Percentiles rank a stretch among this genome's conserved stretches.
Conservation (phyloP, 2,797 vertebrate genomes). For the Ctenopoma multispine region DNA sequence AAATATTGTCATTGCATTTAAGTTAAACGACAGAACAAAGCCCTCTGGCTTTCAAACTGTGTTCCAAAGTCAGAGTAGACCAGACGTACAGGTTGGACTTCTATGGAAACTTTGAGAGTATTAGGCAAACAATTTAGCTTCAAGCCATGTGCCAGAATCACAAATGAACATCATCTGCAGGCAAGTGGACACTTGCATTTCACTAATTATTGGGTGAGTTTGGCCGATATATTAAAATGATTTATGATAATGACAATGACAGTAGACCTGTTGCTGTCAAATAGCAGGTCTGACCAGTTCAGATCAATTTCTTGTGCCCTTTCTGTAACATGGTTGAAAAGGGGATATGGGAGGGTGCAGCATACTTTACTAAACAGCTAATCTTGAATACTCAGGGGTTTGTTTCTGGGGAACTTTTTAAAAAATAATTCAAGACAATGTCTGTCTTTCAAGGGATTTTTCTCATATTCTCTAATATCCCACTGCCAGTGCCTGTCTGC, state of each 20-base stretch:
- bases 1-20: constrained; percentile 55
- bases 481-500: constrained; percentile 18
- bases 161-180: constrained; percentile 71
- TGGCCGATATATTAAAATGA: constrained; percentile 66
- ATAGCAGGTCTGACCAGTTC: constrained; percentile 40
- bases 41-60: constrained; percentile 29
- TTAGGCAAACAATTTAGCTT: constrained; percentile 74
- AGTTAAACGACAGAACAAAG: constrained; percentile 61
- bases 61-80: constrained; percentile 56
- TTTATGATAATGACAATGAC: constrained; percentile 71
- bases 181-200: constrained; percentile 71
- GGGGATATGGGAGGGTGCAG: not conserved
- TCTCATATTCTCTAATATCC: constrained; percentile 16
- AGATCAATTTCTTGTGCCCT: constrained; percentile 30
- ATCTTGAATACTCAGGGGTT: not conserved
- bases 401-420: constrained; percentile 21
- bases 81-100: constrained; percentile 65
- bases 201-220: constrained; percentile 78
- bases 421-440: constrained; percentile 17
- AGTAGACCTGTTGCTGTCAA: constrained; percentile 59
- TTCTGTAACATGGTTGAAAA: constrained; percentile 6
- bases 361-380: not conserved
- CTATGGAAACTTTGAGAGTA: constrained; percentile 69
- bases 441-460: not conserved
- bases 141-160: constrained; percentile 66